Percentiles rank a stretch among this genome's conserved stretches.
phyloP scores from a whole-genome alignment of 2,888 invertebrate genomes.

The Andrena bicolor region DNA sequence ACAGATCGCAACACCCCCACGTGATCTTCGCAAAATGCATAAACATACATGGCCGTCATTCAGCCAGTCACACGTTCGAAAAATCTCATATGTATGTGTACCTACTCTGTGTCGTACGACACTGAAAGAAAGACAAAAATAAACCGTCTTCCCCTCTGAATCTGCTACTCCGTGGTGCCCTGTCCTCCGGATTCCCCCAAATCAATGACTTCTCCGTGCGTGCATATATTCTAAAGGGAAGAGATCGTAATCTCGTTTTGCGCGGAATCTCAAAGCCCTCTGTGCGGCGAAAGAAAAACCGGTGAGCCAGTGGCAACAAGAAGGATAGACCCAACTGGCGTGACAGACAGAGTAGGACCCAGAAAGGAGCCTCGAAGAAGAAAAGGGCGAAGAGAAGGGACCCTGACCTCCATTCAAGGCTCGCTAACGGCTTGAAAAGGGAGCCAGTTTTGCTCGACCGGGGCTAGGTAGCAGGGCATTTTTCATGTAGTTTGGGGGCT shows the following conservation, averaged over 20 bases:
- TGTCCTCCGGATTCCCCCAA: conserved; percentile 41
- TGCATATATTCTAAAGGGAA: conserved; percentile 44
- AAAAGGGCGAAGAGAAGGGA: conserved; percentile 80
- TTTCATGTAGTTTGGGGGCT: conserved; percentile 63
- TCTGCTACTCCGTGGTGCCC: conserved; percentile 17
- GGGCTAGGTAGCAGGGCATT: conserved; percentile 63
- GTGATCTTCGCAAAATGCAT: conserved; percentile 41
- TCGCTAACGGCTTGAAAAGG: conserved; percentile 67
- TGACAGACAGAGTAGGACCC: conserved; percentile 73
- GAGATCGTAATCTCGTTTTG: conserved; percentile 64
- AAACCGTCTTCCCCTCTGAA: conserved; percentile 52
- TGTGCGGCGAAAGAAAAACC: conserved; percentile 53
- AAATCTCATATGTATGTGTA: not conserved
- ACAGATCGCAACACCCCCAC: conserved; percentile 23
- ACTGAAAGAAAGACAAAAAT: conserved; percentile 48
- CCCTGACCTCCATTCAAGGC: conserved; percentile 75
- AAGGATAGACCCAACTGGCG: conserved; percentile 49
- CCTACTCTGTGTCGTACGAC: not conserved
- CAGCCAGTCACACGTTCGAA: not conserved
- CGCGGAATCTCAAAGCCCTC: conserved; percentile 57
- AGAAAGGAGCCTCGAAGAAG: conserved; percentile 81
- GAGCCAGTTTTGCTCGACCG: conserved; percentile 66
- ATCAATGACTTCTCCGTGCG: conserved; percentile 58
- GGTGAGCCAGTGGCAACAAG: conserved; percentile 36
- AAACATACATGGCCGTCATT: conserved; percentile 6